Evolutionary conservation across 2,113 vertebrate species (phyloP), one percentile per base, ranked within the genome.

Genomic region (Numida meleagris): DNA sequence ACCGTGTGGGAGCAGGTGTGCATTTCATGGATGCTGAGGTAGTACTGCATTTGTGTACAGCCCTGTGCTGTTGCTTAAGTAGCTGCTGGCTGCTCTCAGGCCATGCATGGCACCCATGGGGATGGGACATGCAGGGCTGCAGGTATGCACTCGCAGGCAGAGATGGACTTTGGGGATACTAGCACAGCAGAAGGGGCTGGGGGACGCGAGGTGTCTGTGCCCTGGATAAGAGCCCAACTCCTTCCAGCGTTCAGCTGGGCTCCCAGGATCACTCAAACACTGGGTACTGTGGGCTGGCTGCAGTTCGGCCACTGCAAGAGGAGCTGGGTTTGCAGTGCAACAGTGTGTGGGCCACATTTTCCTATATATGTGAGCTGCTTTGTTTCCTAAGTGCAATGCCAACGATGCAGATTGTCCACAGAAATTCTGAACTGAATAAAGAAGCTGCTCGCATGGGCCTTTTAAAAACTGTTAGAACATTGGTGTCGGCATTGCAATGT

Each of bases 101-200:
- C 51, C 1, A 1, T 12, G 33, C 1, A 0, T 9, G 38, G 27
- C 29, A 38, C 6, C 23, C 6, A 1, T 2, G 4, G 6, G 11
- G 6, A 38, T 12, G 36, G 12, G 15, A 38, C 2, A 1, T 3
- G 2, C 27, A n/a, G 33, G 31, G 43, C 31, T 59, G 59, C 23
- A 27, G 23, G 59, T 34, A 43, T 6, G 38, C 24, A 10, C 36
- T 27, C 1, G 0, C 27, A 29, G 66, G 14, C 38, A 17, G 53
- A 55, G 24, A 17, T 2, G 0, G 43, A 12, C 66, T 76, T 50
- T 17, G 58, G 10, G 42, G 33, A 11, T 36, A 7, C 8, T 14
- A 21, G 45, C 31, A 14, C 5, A 24, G 40, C 40, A n/a, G 45
- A 36, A 70, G 50, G 17, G 19, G 42, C 27, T 1, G 1, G 25